A percentile compares a stretch with the other conserved stretches of the same genome.
These are phyloP conservation scores for Mus spicilegus DNA, from an alignment of 2,113 vertebrate genomes.

Conservation along the genomic window DNA sequence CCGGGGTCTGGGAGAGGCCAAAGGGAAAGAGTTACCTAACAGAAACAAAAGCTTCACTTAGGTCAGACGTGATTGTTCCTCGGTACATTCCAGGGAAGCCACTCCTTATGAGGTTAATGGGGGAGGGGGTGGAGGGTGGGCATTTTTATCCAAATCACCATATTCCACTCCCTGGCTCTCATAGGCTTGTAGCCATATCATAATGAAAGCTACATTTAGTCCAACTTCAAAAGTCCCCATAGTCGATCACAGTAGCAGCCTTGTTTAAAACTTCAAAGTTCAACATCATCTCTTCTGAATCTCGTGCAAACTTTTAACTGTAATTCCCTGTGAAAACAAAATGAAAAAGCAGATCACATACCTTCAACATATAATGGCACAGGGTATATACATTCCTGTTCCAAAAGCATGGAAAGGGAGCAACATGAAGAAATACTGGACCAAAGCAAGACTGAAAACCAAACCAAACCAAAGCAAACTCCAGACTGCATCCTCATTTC, in stretches of 20 bases:
- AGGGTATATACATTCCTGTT: neutral
- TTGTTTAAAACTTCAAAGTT: neutral
- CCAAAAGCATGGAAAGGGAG: neutral
- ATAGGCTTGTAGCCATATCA: neutral
- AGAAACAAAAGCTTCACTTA: neutral
- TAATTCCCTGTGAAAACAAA: neutral
- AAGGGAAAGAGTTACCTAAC: neutral
- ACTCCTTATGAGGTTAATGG: neutral
- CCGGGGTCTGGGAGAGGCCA: neutral
- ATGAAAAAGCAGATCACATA: neutral
- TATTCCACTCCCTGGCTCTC: neutral
- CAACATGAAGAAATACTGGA: neutral
- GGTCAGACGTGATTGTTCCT: neutral
- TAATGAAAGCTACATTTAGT: neutral
- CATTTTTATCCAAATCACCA: neutral
- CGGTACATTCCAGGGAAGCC: neutral
- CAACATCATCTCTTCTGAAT: neutral
- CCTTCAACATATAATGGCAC: too few species aligned
- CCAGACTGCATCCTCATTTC: neutral
- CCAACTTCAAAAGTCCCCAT: neutral
- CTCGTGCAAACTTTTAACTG: neutral
- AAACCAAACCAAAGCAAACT: neutral
- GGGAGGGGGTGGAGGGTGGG: too few species aligned
- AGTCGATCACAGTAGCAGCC: neutral
- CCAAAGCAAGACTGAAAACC: neutral